Evolutionary conservation across 2,888 invertebrate genomes (phyloP).

Genomic region (Pedicia rivosa): DNA sequence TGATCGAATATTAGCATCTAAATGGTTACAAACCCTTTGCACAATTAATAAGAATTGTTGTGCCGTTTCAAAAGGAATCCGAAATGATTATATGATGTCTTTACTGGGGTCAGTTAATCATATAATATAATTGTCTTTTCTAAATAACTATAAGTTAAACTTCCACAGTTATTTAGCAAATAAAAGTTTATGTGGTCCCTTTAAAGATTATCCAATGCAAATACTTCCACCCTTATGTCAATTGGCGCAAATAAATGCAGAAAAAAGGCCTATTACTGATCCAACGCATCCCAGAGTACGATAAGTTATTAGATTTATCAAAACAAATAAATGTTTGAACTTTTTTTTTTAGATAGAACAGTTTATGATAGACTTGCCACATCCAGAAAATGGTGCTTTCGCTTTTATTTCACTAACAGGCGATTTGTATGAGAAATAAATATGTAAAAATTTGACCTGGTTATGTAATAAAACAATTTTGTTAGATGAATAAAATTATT

Average conservation of each 20-base stretch:
- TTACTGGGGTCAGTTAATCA: slow-evolving; percentile 29
- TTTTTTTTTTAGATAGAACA: too few species aligned
- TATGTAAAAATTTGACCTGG: background rate
- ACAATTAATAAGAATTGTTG: slow-evolving; percentile 30
- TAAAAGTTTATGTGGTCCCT: slow-evolving; percentile 31
- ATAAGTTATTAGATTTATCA: too few species aligned
- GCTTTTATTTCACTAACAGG: slow-evolving; percentile 38
- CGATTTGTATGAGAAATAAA: slow-evolving; percentile 21
- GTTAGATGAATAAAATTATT: too few species aligned
- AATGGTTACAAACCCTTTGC: slow-evolving; percentile 36
- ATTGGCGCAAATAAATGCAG: slow-evolving; percentile 26
- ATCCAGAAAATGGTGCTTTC: slow-evolving; percentile 37
- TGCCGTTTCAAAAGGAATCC: slow-evolving; percentile 33
- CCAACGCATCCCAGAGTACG: slow-evolving; percentile 30
- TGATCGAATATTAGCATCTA: slow-evolving; percentile 30
- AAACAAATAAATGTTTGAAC: too few species aligned
- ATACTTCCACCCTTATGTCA: slow-evolving; percentile 25
- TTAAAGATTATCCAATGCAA: slow-evolving; percentile 31
- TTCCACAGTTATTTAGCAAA: slow-evolving; percentile 18
- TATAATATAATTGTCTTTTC: background rate
- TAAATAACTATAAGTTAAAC: background rate
- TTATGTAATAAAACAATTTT: background rate
- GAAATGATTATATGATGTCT: slow-evolving; percentile 39
- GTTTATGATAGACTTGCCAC: slow-evolving; percentile 32
- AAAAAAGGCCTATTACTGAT: slow-evolving; percentile 31